Percentiles rank a stretch among this genome's conserved stretches.
phyloP scores from a whole-genome alignment of 2,797 vertebrate species.

The Chromobotia macracanthus region DNA sequence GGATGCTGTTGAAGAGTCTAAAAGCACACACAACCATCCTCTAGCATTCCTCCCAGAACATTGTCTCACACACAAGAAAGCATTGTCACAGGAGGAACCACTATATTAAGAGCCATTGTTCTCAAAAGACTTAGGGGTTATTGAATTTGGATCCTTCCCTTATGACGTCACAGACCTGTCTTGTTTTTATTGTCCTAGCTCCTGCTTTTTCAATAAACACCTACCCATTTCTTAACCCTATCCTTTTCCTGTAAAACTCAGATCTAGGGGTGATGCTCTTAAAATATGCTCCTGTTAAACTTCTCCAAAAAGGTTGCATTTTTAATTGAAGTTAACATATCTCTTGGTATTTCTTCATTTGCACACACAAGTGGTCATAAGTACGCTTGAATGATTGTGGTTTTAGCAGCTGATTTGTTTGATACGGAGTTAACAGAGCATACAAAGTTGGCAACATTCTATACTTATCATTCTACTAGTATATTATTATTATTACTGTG shows the following conservation, averaged over 20 bases:
- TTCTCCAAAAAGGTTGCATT: background rate
- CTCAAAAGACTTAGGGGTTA: constrained; percentile 42
- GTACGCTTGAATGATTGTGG: too few relatives aligned
- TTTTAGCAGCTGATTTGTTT: constrained; percentile 12
- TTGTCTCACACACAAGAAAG: constrained; percentile 49
- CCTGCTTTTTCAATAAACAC: constrained; percentile 10
- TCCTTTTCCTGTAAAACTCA: constrained; percentile 26
- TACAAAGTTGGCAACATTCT: constrained; percentile 59
- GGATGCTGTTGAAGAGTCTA: constrained; percentile 81
- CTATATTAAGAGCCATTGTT: constrained; percentile 52
- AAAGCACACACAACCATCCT: too few relatives aligned
- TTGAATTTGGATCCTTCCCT: constrained; percentile 37
- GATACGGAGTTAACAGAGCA: constrained; percentile 39
- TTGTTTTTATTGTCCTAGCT: constrained; percentile 53
- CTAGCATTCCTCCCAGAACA: too few relatives aligned
- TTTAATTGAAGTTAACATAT: constrained; percentile 3
- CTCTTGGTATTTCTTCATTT: constrained; percentile 35
- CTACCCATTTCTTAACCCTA: constrained; percentile 4
- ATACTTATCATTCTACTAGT: constrained; percentile 54
- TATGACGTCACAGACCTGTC: constrained; percentile 37
- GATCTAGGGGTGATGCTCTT: background rate
- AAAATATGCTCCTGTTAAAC: constrained; percentile 14
- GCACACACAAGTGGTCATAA: background rate
- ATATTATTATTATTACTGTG: constrained; percentile 47
- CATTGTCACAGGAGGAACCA: constrained; percentile 54